These are phyloP conservation scores for Harpalus rufipes DNA, from an alignment of 2,888 invertebrate genomes.

Conservation along the genomic window DNA sequence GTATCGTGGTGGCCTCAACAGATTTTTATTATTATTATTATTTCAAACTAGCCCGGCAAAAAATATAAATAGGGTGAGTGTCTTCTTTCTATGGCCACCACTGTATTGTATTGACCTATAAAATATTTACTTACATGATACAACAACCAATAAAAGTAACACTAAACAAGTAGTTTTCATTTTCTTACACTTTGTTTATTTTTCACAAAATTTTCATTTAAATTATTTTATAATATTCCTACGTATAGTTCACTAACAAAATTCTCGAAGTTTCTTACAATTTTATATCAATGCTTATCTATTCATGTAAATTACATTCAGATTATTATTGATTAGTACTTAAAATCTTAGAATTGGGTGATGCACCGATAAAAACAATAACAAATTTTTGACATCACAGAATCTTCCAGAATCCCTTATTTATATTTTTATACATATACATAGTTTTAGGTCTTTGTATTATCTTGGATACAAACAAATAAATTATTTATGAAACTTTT, in stretches of 20 bases:
- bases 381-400: background rate
- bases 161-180: background rate
- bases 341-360: background rate
- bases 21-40: too few species aligned
- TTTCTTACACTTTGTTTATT: background rate
- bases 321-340: background rate
- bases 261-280: background rate
- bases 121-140: background rate
- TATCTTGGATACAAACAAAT: too few species aligned
- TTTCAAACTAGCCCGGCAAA: too few species aligned
- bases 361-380: background rate
- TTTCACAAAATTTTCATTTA: background rate
- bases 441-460: too few species aligned
- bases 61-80: too few species aligned
- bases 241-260: too few species aligned
- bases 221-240: background rate
- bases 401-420: background rate
- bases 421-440: too few species aligned
- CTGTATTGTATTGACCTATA: background rate
- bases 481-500: background rate
- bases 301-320: background rate
- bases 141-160: background rate
- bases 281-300: background rate
- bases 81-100: too few species aligned
- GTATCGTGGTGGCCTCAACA: too few species aligned